Conservation (phyloP, 2,888 invertebrate genomes). For the Pteria penguin region DNA sequence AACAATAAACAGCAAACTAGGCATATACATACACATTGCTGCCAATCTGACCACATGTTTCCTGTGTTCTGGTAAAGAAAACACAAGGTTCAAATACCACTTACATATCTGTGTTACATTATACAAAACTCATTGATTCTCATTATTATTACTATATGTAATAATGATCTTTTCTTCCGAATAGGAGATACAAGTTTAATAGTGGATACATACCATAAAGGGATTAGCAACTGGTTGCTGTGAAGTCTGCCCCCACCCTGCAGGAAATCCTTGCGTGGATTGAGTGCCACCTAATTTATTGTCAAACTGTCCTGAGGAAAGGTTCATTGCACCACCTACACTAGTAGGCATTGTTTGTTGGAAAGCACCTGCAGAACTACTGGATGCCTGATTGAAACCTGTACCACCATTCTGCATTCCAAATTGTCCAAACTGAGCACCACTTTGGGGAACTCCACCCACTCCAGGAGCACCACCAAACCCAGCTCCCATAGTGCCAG, state of each 20-base stretch:
- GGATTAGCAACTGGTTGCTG: constrained; percentile 61
- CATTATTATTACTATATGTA: too few species aligned
- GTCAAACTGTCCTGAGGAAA: constrained; percentile 39
- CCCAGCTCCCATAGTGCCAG: background rate
- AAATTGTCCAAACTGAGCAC: constrained; percentile 48
- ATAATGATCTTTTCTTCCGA: too few species aligned
- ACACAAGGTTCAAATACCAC: too few species aligned
- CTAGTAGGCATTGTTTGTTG: constrained; percentile 27
- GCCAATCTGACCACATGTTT: too few species aligned
- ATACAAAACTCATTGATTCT: too few species aligned
- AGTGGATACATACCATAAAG: constrained; percentile 72
- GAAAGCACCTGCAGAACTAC: constrained; percentile 45
- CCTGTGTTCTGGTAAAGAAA: too few species aligned
- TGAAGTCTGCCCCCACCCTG: constrained; percentile 53
- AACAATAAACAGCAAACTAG: too few species aligned
- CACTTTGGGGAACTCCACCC: constrained; percentile 13
- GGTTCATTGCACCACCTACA: constrained; percentile 28
- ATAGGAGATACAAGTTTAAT: too few species aligned
- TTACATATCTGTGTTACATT: too few species aligned
- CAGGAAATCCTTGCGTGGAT: constrained; percentile 48
- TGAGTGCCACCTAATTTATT: constrained; percentile 39
- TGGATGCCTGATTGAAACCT: constrained; percentile 50
- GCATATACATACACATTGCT: too few species aligned
- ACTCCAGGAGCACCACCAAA: constrained; percentile 14
- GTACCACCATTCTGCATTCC: constrained; percentile 65